phyloP scores from a whole-genome alignment of 1,140 invertebrate species.

The Lineus longissimus region DNA sequence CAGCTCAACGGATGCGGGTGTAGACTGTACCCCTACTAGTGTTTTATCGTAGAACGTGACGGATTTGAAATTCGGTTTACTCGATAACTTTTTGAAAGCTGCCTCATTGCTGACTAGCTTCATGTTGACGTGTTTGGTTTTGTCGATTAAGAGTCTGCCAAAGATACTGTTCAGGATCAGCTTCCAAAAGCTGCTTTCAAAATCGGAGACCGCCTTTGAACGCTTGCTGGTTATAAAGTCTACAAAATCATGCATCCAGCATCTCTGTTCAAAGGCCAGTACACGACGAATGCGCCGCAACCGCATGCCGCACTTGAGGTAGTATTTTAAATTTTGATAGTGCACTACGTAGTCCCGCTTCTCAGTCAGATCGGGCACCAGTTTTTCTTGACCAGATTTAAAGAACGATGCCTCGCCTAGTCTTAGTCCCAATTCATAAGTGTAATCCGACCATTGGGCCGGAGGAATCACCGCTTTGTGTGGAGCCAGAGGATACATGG shows the following conservation, averaged over 20 bases:
- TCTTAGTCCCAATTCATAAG: neutral
- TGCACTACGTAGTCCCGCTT: neutral
- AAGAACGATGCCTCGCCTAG: neutral
- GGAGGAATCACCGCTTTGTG: neutral
- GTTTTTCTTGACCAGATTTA: neutral
- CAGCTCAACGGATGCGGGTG: neutral
- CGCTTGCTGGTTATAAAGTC: neutral
- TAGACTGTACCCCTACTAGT: neutral
- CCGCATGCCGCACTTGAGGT: neutral
- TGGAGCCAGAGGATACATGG: neutral
- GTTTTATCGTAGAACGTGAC: neutral
- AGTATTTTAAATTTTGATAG: neutral
- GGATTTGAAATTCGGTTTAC: neutral
- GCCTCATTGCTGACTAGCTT: neutral
- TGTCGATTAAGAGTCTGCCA: neutral
- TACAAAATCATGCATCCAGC: neutral
- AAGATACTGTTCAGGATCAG: neutral
- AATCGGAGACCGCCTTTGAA: neutral
- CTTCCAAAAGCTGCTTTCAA: conserved; percentile 1
- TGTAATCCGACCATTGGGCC: neutral
- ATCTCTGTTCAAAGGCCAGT: neutral
- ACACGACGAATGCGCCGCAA: neutral
- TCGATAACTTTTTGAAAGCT: neutral
- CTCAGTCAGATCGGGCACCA: neutral
- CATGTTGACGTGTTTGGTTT: no score